These are phyloP conservation scores for Willisornis vidua DNA, from an alignment of 2,113 vertebrate genomes.

Conservation along the genomic window DNA sequence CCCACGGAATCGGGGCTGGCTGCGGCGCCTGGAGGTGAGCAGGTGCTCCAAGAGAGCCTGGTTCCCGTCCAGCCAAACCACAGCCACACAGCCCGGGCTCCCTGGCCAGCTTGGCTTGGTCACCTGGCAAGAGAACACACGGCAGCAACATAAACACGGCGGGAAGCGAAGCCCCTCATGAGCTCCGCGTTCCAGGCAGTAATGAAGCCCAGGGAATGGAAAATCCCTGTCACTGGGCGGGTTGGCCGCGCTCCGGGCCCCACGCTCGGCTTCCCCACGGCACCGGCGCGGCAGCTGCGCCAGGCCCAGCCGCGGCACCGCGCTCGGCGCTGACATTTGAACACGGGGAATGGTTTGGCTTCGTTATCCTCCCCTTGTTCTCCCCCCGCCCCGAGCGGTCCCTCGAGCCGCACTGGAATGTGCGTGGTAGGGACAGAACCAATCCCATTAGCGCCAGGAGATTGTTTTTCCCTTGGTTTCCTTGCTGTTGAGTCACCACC, in stretches of 20 bases:
- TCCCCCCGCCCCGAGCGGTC: not conserved
- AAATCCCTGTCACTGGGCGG: slow-evolving; percentile 2
- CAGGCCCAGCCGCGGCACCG: slow-evolving; percentile 12
- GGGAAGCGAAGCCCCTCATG: not conserved
- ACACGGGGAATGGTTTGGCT: slow-evolving; percentile 35
- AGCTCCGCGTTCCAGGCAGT: not conserved
- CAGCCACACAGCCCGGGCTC: not conserved
- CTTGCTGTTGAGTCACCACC: not conserved
- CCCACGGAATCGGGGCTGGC: rapidly evolving
- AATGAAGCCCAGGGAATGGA: slow-evolving; percentile 25
- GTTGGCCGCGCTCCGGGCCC: not conserved
- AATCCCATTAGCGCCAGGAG: slow-evolving; percentile 65
- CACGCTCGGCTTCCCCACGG: not conserved
- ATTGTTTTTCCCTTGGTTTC: slow-evolving; percentile 56
- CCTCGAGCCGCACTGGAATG: slow-evolving; percentile 66
- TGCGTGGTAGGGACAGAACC: slow-evolving; percentile 68
- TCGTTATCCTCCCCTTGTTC: not conserved
- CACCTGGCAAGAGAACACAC: slow-evolving; percentile 55
- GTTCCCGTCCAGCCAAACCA: not conserved
- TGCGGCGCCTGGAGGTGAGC: not conserved
- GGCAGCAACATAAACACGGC: not conserved
- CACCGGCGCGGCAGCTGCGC: slow-evolving; percentile 31
- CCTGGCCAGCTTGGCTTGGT: slow-evolving; percentile 42
- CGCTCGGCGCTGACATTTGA: slow-evolving; percentile 36
- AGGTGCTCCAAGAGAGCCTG: not conserved